phyloP scores from a whole-genome alignment of 2,797 vertebrate genomes.

The Vireo griseus region DNA sequence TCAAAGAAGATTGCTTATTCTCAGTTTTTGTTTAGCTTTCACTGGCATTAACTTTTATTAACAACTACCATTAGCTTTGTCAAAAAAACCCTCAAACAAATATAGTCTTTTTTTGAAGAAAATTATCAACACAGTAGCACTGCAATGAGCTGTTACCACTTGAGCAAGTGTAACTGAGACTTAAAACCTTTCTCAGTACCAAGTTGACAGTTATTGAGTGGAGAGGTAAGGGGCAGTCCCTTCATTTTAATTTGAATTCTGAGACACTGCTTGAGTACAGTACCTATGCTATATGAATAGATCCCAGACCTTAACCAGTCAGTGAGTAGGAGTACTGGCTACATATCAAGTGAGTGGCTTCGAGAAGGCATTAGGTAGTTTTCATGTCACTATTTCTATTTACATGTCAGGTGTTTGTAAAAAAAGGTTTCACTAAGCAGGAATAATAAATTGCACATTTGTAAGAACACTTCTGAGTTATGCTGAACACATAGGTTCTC shows the following conservation, averaged over 20 bases:
- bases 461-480: neutral
- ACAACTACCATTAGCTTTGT: neutral
- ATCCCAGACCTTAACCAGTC: neutral
- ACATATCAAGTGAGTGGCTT: neutral
- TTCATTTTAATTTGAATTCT: neutral
- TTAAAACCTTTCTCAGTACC: neutral
- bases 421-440: neutral
- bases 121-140: neutral
- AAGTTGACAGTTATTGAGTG: neutral
- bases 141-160: neutral
- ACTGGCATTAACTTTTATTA: neutral
- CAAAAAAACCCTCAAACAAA: neutral
- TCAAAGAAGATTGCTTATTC: neutral
- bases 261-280: neutral
- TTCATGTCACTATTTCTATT: neutral
- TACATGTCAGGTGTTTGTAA: accelerated
- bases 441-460: neutral
- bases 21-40: neutral
- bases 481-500: neutral
- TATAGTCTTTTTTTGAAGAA: neutral
- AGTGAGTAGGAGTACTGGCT: neutral
- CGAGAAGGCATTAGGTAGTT: neutral
- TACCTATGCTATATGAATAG: neutral
- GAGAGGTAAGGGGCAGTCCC: neutral
- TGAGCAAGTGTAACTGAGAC: neutral